Conservation (phyloP, 2,888 invertebrate species). For the Spicauda simplicius region DNA sequence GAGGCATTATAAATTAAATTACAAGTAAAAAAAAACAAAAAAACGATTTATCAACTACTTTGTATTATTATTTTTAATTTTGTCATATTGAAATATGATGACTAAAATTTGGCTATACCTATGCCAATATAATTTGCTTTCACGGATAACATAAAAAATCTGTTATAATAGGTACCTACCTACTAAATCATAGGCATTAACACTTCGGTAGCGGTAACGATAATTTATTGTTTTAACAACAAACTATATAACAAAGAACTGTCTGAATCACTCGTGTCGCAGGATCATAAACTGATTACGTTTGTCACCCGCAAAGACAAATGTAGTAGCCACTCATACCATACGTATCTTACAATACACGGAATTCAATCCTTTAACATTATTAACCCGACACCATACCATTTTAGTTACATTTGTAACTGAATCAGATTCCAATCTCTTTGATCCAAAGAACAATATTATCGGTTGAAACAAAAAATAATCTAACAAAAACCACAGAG, state of each 20-base stretch:
- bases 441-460: slow-evolving; percentile 68
- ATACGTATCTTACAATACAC: slow-evolving; percentile 26
- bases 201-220: background rate
- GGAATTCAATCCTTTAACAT: slow-evolving; percentile 37
- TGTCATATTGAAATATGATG: too few species aligned
- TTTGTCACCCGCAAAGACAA: slow-evolving; percentile 10
- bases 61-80: too few species aligned
- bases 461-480: slow-evolving; percentile 63
- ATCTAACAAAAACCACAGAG: slow-evolving; percentile 55
- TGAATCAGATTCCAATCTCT: slow-evolving; percentile 62
- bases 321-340: slow-evolving; percentile 11
- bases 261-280: slow-evolving; percentile 4
- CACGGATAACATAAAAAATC: too few species aligned
- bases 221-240: background rate
- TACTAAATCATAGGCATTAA: too few species aligned
- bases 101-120: too few species aligned
- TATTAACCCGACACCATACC: slow-evolving; percentile 39
- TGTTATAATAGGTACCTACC: too few species aligned
- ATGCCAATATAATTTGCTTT: too few species aligned
- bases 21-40: too few species aligned
- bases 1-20: too few species aligned
- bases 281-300: background rate
- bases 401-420: slow-evolving; percentile 50
- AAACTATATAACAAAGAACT: background rate
- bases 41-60: too few species aligned